phyloP scores from a whole-genome alignment of 2,113 vertebrate species.

The Oenanthe melanoleuca region DNA sequence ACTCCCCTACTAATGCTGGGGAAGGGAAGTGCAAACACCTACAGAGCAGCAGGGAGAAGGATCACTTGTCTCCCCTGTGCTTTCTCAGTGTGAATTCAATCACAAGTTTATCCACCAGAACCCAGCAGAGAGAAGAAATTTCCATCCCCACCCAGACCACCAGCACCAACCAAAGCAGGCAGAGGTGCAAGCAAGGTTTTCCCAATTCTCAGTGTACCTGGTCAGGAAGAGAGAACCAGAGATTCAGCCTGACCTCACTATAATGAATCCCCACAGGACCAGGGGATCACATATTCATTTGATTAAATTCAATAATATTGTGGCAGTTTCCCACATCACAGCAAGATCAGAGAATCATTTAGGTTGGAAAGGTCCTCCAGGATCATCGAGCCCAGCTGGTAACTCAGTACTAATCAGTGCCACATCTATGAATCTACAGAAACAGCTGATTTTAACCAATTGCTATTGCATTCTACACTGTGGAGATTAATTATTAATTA shows the following conservation, averaged over 20 bases:
- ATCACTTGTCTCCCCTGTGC: neutral
- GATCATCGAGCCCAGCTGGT: neutral
- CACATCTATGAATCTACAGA: neutral
- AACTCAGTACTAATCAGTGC: neutral
- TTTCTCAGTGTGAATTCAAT: neutral
- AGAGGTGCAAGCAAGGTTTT: neutral
- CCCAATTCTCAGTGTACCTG: neutral
- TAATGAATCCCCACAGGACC: neutral
- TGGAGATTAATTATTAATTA: neutral
- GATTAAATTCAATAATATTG: neutral
- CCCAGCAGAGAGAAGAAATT: neutral
- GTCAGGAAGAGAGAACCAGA: neutral
- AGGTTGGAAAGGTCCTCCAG: neutral
- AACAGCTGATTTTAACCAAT: neutral
- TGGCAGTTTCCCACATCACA: neutral
- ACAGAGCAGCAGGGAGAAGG: neutral
- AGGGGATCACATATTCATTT: neutral
- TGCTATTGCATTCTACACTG: neutral
- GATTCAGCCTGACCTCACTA: neutral
- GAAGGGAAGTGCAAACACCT: neutral
- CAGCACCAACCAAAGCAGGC: neutral
- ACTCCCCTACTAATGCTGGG: fast-evolving
- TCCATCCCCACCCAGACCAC: neutral
- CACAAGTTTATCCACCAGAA: neutral
- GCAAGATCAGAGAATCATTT: neutral